A percentile compares a stretch with the other conserved stretches of the same genome.
Conservation (phyloP, 2,888 invertebrate species). For the Thymelicus lineola region DNA sequence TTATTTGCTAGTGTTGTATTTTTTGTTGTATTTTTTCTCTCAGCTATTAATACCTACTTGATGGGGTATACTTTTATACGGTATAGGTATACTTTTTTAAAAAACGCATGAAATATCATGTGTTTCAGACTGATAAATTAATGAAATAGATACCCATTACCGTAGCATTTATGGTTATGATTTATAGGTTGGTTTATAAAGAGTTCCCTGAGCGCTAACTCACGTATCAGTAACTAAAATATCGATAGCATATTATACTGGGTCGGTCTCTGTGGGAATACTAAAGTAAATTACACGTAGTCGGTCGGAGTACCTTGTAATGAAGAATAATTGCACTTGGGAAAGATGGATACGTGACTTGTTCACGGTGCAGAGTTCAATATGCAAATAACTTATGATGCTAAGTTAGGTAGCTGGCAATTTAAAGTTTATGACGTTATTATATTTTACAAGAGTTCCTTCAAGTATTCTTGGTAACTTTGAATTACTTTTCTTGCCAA, state of each 20-base stretch:
- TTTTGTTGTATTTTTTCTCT: too few relatives aligned
- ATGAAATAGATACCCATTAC: not conserved
- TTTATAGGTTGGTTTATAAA: too few relatives aligned
- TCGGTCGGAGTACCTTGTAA: conserved; percentile 15
- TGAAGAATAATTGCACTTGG: conserved; percentile 24
- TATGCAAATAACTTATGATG: not conserved
- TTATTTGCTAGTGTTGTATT: too few relatives aligned
- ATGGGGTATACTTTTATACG: too few relatives aligned
- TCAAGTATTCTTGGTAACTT: too few relatives aligned
- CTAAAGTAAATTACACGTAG: conserved; percentile 22
- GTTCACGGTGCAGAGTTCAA: not conserved
- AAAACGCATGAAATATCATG: too few relatives aligned
- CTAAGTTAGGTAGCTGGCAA: too few relatives aligned
- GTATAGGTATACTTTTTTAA: too few relatives aligned
- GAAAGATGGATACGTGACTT: not conserved
- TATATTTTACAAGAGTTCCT: too few relatives aligned
- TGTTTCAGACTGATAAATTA: not conserved
- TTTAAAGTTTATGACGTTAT: too few relatives aligned
- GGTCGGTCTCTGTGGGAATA: conserved; percentile 20
- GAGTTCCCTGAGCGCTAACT: not conserved
- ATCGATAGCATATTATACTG: conserved; percentile 13
- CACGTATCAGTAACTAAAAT: conserved; percentile 21
- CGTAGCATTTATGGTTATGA: too few relatives aligned
- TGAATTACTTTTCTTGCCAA: not conserved
- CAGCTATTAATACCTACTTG: too few relatives aligned